A percentile compares a stretch with the other conserved stretches of the same genome.
Conservation (phyloP, 2,797 vertebrate species). For the Sebastes jordani region DNA sequence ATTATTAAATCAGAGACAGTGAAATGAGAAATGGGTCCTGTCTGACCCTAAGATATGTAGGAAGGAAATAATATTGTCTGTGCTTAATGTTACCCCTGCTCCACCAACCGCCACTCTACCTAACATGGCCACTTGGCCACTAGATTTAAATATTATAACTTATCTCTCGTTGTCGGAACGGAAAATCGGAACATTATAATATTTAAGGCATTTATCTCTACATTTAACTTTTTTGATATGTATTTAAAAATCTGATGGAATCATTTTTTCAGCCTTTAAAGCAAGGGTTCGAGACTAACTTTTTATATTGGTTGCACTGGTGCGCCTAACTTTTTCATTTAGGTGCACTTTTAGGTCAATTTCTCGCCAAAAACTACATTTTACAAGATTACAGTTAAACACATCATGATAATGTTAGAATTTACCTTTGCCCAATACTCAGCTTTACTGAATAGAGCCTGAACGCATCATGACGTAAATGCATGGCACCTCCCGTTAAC, state of each 20-base stretch:
- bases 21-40: conserved; percentile 72
- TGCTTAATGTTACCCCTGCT: conserved; percentile 48
- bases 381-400: too few relatives aligned
- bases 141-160: conserved; percentile 7
- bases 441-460: too few relatives aligned
- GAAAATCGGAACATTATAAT: neutral
- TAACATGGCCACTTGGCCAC: conserved; percentile 26
- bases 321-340: too few relatives aligned
- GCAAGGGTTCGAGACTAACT: too few relatives aligned
- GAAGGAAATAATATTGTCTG: conserved; percentile 73
- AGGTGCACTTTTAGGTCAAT: too few relatives aligned
- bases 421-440: too few relatives aligned
- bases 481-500: too few relatives aligned
- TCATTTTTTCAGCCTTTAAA: too few relatives aligned
- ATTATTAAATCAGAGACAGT: conserved; percentile 81
- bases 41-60: conserved; percentile 66
- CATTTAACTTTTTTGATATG: neutral
- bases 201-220: neutral
- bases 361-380: too few relatives aligned
- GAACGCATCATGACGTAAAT: too few relatives aligned
- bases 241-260: neutral
- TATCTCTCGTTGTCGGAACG: neutral
- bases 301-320: too few relatives aligned
- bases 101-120: conserved; percentile 8
- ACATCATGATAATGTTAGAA: too few relatives aligned